Evolutionary conservation across 1,140 invertebrate genomes (phyloP).

Genomic region (Argopecten irradians): DNA sequence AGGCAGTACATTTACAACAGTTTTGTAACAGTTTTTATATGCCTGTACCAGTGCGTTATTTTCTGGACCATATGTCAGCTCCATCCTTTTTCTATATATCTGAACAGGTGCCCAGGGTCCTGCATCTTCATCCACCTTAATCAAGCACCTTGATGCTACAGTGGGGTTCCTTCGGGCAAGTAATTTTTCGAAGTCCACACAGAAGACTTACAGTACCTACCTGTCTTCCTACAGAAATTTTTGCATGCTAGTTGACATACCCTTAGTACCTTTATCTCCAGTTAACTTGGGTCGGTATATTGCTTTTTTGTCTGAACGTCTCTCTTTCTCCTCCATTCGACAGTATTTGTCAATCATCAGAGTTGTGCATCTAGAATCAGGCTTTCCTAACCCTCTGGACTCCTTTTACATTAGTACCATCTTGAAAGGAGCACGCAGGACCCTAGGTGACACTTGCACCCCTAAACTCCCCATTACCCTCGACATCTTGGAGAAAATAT

Average conservation of each 20-base stretch:
- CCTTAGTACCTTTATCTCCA: background rate
- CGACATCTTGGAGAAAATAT: background rate
- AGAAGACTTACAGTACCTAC: background rate
- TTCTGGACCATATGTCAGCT: background rate
- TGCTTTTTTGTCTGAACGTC: background rate
- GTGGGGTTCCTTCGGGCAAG: background rate
- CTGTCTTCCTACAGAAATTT: too few species aligned
- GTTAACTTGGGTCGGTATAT: slow-evolving; percentile 25
- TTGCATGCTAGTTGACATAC: too few species aligned
- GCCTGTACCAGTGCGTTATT: background rate
- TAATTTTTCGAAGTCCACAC: background rate
- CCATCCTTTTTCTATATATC: slow-evolving; percentile 7
- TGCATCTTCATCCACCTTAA: too few species aligned
- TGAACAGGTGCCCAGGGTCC: background rate
- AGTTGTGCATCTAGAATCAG: slow-evolving; percentile 26
- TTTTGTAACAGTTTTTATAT: background rate
- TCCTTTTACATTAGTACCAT: background rate
- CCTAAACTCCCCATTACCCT: slow-evolving; percentile 32
- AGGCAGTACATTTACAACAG: background rate
- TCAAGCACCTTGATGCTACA: background rate
- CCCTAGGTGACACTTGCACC: background rate
- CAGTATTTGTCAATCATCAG: slow-evolving; percentile 30
- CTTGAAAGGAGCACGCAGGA: slow-evolving; percentile 24
- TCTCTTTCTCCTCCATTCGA: background rate
- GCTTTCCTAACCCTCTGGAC: background rate